phyloP scores from a whole-genome alignment of 2,113 vertebrate genomes.

The Thunnus thynnus region DNA sequence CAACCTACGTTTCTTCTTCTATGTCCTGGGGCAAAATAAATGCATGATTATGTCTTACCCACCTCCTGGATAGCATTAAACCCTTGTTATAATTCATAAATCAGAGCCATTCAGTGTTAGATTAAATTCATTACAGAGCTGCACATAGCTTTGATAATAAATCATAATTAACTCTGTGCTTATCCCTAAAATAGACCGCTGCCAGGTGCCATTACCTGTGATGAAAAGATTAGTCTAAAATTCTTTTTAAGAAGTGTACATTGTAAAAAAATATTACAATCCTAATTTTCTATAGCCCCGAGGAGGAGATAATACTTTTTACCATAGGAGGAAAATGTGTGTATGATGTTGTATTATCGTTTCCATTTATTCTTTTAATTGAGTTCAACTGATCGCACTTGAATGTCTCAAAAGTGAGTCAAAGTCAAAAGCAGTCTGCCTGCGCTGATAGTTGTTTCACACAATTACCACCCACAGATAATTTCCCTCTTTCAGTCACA shows the following conservation, averaged over 20 bases:
- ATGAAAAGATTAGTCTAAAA: constrained; percentile 30
- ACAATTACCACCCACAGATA: constrained; percentile 55
- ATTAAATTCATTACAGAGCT: constrained; percentile 30
- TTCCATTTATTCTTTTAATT: constrained; percentile 59
- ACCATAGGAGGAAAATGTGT: neutral
- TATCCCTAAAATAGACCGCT: constrained; percentile 16
- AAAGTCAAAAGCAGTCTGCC: constrained; percentile 33
- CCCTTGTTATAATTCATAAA: constrained; percentile 24
- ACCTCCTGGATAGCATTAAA: neutral
- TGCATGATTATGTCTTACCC: neutral
- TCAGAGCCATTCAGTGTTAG: constrained; percentile 5
- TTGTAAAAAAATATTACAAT: neutral
- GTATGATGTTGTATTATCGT: constrained; percentile 12
- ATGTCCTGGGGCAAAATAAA: constrained; percentile 7
- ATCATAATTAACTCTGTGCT: constrained; percentile 43
- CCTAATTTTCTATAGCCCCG: constrained; percentile 1
- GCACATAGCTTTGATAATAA: constrained; percentile 26
- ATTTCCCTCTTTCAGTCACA: constrained; percentile 33
- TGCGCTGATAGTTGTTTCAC: constrained; percentile 40
- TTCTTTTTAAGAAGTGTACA: constrained; percentile 1
- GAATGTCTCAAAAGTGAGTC: constrained; percentile 49
- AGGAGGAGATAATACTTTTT: constrained; percentile 31
- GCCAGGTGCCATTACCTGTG: constrained; percentile 20
- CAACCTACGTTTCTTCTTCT: constrained; percentile 11
- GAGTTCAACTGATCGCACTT: constrained; percentile 50